Conservation (phyloP, 2,113 vertebrate genomes). For the Dicaeum eximium region DNA sequence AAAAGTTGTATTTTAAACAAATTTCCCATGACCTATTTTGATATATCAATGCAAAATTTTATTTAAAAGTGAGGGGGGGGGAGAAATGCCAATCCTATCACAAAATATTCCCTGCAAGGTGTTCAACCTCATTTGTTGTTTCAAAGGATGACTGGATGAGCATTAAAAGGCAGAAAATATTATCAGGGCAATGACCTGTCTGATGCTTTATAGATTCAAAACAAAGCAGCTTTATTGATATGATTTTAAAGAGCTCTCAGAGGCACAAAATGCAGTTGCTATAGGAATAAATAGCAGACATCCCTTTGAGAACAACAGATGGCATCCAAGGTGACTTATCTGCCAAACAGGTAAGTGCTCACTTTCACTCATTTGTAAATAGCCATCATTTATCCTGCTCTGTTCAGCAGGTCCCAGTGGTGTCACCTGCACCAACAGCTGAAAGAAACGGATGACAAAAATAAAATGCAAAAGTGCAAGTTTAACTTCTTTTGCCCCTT, state of each 20-base stretch:
- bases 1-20: not conserved
- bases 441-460: constrained; percentile 42
- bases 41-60: not conserved
- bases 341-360: constrained; percentile 56
- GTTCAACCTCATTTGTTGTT: constrained; percentile 26
- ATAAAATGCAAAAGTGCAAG: constrained; percentile 56
- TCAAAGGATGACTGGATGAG: constrained; percentile 24
- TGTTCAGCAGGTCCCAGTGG: constrained; percentile 44
- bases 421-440: constrained; percentile 50
- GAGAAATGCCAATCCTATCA: not conserved
- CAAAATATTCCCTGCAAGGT: constrained; percentile 27
- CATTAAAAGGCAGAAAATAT: constrained; percentile 45
- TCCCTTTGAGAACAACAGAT: constrained; percentile 73
- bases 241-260: constrained; percentile 69
- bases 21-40: not conserved
- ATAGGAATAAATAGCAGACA: constrained; percentile 72
- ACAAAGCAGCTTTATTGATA: constrained; percentile 72
- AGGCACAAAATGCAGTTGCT: constrained; percentile 61
- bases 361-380: constrained; percentile 67
- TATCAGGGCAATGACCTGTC: constrained; percentile 36
- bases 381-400: constrained; percentile 71
- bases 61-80: not conserved
- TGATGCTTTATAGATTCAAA: constrained; percentile 64
- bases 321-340: constrained; percentile 78
- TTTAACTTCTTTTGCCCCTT: constrained; percentile 62